Percentiles rank a stretch among this genome's conserved stretches.
Conservation (phyloP, 2,888 invertebrate genomes). For the Drosophila maculinotata region DNA sequence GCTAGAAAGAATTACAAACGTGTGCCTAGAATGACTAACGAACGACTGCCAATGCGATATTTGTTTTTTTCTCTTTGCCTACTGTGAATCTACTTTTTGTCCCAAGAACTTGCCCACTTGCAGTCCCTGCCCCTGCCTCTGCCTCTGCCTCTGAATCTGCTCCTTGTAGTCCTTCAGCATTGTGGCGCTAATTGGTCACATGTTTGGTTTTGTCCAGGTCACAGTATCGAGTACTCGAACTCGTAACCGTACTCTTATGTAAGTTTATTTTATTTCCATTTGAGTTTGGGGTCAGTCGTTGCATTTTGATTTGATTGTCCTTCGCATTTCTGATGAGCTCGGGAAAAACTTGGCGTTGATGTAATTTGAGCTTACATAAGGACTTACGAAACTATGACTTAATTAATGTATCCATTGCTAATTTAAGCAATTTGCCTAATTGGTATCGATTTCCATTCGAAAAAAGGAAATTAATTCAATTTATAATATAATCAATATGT, state of each 20-base stretch:
- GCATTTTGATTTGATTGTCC: constrained; percentile 36
- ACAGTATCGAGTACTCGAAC: background rate
- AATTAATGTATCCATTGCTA: background rate
- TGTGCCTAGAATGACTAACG: constrained; percentile 46
- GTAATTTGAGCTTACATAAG: constrained; percentile 3
- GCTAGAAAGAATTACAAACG: constrained; percentile 40
- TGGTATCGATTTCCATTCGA: constrained; percentile 1
- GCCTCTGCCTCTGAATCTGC: constrained; percentile 7
- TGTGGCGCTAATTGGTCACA: constrained; percentile 60
- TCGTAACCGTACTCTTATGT: background rate
- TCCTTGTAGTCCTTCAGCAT: constrained; percentile 19
- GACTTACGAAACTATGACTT: constrained; percentile 7
- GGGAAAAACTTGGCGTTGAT: background rate
- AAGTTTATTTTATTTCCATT: constrained; percentile 32
- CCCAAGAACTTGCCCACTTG: constrained; percentile 25
- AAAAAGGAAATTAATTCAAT: background rate
- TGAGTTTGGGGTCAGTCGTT: constrained; percentile 6
- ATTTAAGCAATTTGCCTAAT: constrained; percentile 18
- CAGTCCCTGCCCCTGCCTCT: constrained; percentile 2
- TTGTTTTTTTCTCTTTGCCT: constrained; percentile 40
- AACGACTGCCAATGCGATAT: constrained; percentile 48
- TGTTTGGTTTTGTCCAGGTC: constrained; percentile 39
- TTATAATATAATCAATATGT: background rate
- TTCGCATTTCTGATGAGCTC: constrained; percentile 21
- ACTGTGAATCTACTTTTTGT: constrained; percentile 17